Evolutionary conservation across 92 coral and sea anemone genomes (phyloP).

Genomic region (Isaurus tuberculatus): DNA sequence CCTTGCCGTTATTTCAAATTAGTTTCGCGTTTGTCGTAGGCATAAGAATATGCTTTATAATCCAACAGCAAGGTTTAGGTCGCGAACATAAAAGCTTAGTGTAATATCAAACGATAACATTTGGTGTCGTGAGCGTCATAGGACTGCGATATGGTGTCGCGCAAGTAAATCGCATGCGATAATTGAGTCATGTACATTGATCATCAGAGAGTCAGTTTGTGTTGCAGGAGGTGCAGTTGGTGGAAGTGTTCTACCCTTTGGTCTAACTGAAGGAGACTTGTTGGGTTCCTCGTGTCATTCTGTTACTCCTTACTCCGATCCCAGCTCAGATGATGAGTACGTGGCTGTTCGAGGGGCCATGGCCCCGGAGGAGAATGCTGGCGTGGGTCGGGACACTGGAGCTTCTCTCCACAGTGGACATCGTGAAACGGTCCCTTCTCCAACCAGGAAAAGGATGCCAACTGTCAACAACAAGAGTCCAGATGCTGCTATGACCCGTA

Average conservation of each 20-base stretch:
- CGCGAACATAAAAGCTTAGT: too few relatives aligned
- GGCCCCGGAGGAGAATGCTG: slow-evolving; percentile 49
- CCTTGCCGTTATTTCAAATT: too few relatives aligned
- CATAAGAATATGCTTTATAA: too few relatives aligned
- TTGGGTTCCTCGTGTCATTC: slow-evolving; percentile 2
- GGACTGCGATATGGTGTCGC: too few relatives aligned
- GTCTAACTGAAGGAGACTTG: slow-evolving; percentile 20
- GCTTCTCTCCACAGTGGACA: slow-evolving; percentile 18
- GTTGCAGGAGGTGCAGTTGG: slow-evolving; percentile 17
- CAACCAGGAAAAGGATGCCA: slow-evolving; percentile 16
- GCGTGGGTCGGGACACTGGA: slow-evolving; percentile 50
- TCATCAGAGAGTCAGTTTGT: neutral
- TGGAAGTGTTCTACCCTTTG: slow-evolving; percentile 2
- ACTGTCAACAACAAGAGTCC: neutral
- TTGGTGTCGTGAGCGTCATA: too few relatives aligned
- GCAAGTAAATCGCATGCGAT: too few relatives aligned
- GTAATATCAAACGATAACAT: too few relatives aligned
- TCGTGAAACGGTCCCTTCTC: slow-evolving; percentile 32
- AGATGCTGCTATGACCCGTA: neutral
- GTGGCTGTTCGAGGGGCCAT: slow-evolving; percentile 42
- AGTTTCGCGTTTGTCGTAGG: too few relatives aligned
- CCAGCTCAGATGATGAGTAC: slow-evolving; percentile 43
- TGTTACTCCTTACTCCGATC: slow-evolving; percentile 5
- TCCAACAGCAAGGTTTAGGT: too few relatives aligned
- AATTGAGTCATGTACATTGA: too few relatives aligned